phyloP scores from a whole-genome alignment of 2,797 vertebrate species.

The Poeciliopsis turneri region DNA sequence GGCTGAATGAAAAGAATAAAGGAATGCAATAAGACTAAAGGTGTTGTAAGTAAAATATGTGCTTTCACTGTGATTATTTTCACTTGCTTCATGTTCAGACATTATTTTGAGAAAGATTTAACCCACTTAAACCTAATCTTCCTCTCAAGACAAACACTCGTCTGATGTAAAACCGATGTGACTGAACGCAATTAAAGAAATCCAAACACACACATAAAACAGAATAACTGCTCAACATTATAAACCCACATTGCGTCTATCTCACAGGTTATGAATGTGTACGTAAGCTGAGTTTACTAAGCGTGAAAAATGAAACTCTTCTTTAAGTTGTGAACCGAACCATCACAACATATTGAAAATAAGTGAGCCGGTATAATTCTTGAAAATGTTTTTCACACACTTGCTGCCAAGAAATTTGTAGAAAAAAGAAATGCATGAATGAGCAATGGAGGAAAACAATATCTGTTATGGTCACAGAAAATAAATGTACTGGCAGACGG shows the following conservation, averaged over 20 bases:
- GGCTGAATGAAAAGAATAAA: neutral
- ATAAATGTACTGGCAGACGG: neutral
- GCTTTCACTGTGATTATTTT: slow-evolving; percentile 3
- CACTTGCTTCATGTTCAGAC: slow-evolving; percentile 11
- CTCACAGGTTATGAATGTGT: neutral
- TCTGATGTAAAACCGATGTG: slow-evolving; percentile 21
- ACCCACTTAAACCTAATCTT: slow-evolving; percentile 10
- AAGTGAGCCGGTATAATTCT: neutral
- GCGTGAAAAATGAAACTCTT: neutral
- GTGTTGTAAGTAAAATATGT: neutral
- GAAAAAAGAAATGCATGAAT: neutral
- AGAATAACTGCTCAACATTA: neutral
- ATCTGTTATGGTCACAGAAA: neutral
- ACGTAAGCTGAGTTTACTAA: neutral
- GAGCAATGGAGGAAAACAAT: neutral
- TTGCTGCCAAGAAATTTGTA: neutral
- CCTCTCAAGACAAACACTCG: slow-evolving; percentile 12
- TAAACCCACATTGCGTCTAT: neutral
- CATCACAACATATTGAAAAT: neutral
- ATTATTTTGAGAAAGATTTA: slow-evolving; percentile 8
- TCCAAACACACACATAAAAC: slow-evolving; percentile 5
- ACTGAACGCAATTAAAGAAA: slow-evolving; percentile 28
- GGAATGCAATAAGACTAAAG: neutral
- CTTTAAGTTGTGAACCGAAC: neutral
- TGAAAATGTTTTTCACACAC: neutral